Percentiles rank a stretch among this genome's conserved stretches.
Conservation (phyloP, 1,140 invertebrate genomes). For the Trissolcus basalis region DNA sequence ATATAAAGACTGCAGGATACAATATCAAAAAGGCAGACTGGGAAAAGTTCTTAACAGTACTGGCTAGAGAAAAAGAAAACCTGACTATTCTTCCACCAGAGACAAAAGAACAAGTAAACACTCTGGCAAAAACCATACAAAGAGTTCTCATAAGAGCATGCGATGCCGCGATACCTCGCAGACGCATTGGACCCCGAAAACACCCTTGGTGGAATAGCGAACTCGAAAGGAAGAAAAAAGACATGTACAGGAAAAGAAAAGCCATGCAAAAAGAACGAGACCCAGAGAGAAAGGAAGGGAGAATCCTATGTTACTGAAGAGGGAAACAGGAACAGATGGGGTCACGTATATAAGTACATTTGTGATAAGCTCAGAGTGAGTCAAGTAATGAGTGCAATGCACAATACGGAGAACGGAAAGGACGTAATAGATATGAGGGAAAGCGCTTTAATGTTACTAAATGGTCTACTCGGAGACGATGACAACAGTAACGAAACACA, state of each 20-base stretch:
- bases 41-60: conserved; percentile 4
- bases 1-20: neutral
- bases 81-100: neutral
- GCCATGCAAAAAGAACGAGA: conserved; percentile 7
- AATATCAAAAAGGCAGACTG: conserved; percentile 26
- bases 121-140: neutral
- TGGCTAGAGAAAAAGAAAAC: neutral
- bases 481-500: neutral
- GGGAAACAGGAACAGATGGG: conserved; percentile 38
- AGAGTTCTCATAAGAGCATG: conserved; percentile 1
- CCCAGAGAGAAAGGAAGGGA: neutral
- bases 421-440: neutral
- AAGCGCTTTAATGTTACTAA: neutral
- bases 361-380: neutral
- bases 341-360: conserved; percentile 22
- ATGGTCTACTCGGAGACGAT: conserved; percentile 4
- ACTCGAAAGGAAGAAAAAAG: conserved; percentile 12
- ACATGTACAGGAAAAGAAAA: conserved; percentile 5
- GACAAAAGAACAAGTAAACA: neutral
- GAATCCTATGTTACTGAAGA: conserved; percentile 14
- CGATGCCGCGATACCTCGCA: neutral
- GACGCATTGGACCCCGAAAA: neutral
- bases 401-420: neutral
- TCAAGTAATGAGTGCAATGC: conserved; percentile 3
- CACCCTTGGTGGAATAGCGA: conserved; percentile 38